Base-by-base conservation (phyloP, 1,140 invertebrate genomes). In the Neoseiulus cucumeris region DNA sequence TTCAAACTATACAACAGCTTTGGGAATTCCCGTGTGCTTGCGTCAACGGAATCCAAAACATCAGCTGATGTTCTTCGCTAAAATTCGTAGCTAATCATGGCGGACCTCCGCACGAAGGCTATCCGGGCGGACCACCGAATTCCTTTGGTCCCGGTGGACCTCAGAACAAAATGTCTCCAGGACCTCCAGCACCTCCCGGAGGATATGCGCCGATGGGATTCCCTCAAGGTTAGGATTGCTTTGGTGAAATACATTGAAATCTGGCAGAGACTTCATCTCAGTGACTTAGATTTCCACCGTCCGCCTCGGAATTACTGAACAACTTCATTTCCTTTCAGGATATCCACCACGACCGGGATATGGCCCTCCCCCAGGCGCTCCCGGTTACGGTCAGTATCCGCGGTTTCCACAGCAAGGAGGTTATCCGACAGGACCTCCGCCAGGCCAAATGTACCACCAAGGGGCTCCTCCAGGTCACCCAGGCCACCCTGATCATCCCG, bases 201-300 rank as follows among this genome's bases (percentile, higher is more conserved):
- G 25, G 25, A 33, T 59, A 59, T 33, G 25, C n/a, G 22, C 51
- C 51, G 25, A 59, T 59, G 51, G 51, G 51, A 59, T 59, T 18
- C 51, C 51, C 51, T 59, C 51, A 59, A 59, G 51, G 51, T 59
- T n/a, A n/a, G n/a, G n/a, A n/a, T n/a, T n/a, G n/a, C n/a, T n/a
- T n/a, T n/a, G n/a, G n/a, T n/a, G n/a, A n/a, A n/a, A n/a, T n/a
- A n/a, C n/a, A n/a, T n/a, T n/a, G n/a, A n/a, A n/a, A n/a, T n/a
- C n/a, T n/a, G n/a, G n/a, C n/a, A n/a, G n/a, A n/a, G n/a, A n/a
- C n/a, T n/a, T n/a, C n/a, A n/a, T n/a, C n/a, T n/a, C n/a, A n/a
- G n/a, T n/a, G n/a, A n/a, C n/a, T n/a, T n/a, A n/a, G n/a, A n/a
- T n/a, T n/a, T n/a, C n/a, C n/a, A n/a, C n/a, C n/a, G n/a, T n/a